phyloP scores from a whole-genome alignment of 2,888 invertebrate genomes.

The Mythimna pallens region DNA sequence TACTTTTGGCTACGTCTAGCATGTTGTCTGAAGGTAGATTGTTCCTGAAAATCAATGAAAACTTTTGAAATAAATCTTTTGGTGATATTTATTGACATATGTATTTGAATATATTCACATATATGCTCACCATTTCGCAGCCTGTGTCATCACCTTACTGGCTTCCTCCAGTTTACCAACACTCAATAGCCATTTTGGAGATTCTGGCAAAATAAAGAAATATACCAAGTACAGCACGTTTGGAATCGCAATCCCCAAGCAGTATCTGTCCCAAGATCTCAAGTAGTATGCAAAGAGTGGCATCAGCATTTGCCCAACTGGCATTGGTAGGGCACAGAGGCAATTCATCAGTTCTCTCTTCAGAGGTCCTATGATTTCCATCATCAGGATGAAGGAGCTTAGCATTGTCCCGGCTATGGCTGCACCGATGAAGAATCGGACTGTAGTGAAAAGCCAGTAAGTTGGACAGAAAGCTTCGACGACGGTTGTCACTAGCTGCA shows the following conservation, averaged over 20 bases:
- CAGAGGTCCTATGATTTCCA: conserved; percentile 90
- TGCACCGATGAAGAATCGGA: conserved; percentile 92
- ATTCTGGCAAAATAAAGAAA: conserved; percentile 93
- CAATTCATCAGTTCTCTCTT: conserved; percentile 87
- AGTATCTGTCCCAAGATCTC: conserved; percentile 91
- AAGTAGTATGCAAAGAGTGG: conserved; percentile 91
- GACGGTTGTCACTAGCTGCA: conserved; percentile 92
- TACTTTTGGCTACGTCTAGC: conserved; percentile 65
- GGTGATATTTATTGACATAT: too few relatives aligned
- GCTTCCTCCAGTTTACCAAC: conserved; percentile 92
- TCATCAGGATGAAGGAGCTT: conserved; percentile 91
- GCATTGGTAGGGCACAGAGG: conserved; percentile 91
- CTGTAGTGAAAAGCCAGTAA: conserved; percentile 87
- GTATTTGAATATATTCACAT: neutral
- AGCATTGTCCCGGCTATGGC: conserved; percentile 94
- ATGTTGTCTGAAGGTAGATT: conserved; percentile 81
- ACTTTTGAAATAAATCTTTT: too few relatives aligned
- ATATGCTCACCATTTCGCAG: conserved; percentile 84
- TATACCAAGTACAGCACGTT: conserved; percentile 90
- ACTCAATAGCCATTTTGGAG: conserved; percentile 94
- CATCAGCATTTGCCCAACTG: conserved; percentile 91
- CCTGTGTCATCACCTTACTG: conserved; percentile 90
- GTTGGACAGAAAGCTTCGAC: conserved; percentile 92
- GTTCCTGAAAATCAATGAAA: conserved; percentile 75
- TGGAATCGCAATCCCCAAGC: conserved; percentile 91